Percentiles rank a stretch among this genome's conserved stretches.
Evolutionary conservation across 2,797 vertebrate genomes (phyloP).

Genomic region (Sphaeramia orbicularis): DNA sequence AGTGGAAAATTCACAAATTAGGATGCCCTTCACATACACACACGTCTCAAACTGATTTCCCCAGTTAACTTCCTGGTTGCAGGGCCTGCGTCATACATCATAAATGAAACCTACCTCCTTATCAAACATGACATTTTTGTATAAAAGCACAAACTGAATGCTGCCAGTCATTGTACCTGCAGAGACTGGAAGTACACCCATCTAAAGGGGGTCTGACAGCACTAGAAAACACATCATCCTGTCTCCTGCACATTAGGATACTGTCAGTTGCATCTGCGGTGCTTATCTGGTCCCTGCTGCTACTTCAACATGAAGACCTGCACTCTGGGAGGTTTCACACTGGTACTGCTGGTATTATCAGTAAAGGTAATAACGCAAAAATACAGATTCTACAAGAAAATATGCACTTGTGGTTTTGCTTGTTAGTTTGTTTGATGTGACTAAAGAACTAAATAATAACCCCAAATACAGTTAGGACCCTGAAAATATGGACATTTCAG

Average conservation of each 20-base stretch:
- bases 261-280: constrained; percentile 3
- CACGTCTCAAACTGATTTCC: neutral
- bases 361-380: constrained; percentile 55
- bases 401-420: too few relatives aligned
- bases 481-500: too few relatives aligned
- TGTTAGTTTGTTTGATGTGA: too few relatives aligned
- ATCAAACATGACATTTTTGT: neutral
- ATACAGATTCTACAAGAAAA: neutral
- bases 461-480: too few relatives aligned
- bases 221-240: neutral
- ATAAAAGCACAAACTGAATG: constrained; percentile 28
- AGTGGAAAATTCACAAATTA: too few relatives aligned
- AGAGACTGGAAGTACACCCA: neutral
- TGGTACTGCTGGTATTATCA: constrained; percentile 46
- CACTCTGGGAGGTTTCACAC: constrained; percentile 19
- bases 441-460: too few relatives aligned
- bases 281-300: neutral
- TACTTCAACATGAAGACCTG: constrained; percentile 57
- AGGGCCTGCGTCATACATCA: constrained; percentile 16
- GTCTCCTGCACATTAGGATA: neutral
- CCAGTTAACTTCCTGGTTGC: constrained; percentile 28
- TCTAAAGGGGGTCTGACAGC: accelerated
- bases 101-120: neutral
- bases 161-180: neutral
- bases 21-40: neutral